Evolutionary conservation across 2,888 invertebrate species (phyloP).

Genomic region (Plagodis pulveraria): DNA sequence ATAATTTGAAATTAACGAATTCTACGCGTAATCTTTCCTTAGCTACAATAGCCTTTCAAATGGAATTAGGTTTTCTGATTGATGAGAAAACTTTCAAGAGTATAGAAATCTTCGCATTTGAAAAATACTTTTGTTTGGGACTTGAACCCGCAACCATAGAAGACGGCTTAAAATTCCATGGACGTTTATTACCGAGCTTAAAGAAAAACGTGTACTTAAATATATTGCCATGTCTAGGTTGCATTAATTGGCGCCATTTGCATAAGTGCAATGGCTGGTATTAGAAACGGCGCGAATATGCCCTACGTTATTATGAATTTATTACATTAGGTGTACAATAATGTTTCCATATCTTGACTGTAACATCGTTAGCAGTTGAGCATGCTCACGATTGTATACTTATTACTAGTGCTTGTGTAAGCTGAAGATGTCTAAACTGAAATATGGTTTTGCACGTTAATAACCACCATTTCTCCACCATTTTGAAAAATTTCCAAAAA

Average conservation of each 20-base stretch:
- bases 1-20: slow-evolving; percentile 18
- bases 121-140: too few relatives aligned
- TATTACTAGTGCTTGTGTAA: neutral
- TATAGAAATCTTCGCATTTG: neutral
- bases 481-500: too few relatives aligned
- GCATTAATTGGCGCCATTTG: slow-evolving; percentile 23
- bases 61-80: slow-evolving; percentile 15
- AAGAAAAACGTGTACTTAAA: slow-evolving; percentile 11
- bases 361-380: slow-evolving; percentile 5
- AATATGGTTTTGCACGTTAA: neutral
- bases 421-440: neutral
- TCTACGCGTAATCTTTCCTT: slow-evolving; percentile 10
- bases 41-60: slow-evolving; percentile 14
- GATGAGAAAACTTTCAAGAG: slow-evolving; percentile 13
- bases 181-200: slow-evolving; percentile 8
- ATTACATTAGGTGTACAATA: slow-evolving; percentile 16
- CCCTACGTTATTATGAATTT: slow-evolving; percentile 10
- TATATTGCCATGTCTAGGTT: slow-evolving; percentile 17
- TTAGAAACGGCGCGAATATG: slow-evolving; percentile 12
- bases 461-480: too few relatives aligned
- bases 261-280: slow-evolving; percentile 21
- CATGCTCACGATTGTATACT: neutral
- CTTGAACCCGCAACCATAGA: too few relatives aligned
- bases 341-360: slow-evolving; percentile 15
- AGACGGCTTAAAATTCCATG: too few relatives aligned